A percentile compares a stretch with the other conserved stretches of the same genome.
phyloP scores from a whole-genome alignment of 2,888 invertebrate species.

The Caradrina kadenii region DNA sequence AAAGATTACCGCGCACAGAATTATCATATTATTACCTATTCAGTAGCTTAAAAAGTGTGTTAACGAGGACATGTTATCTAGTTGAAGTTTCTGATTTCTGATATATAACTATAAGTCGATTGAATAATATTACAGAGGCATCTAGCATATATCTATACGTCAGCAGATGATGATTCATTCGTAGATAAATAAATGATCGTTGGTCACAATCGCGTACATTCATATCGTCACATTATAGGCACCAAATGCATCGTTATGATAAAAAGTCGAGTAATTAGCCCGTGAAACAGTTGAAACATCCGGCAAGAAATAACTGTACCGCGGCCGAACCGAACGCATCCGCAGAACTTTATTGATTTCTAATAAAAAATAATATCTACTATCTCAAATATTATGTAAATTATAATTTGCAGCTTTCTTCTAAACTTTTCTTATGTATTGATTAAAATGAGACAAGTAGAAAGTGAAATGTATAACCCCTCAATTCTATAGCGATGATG shows the following conservation, averaged over 20 bases:
- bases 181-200: slow-evolving; percentile 7
- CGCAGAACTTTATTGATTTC: slow-evolving; percentile 53
- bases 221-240: slow-evolving; percentile 33
- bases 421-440: slow-evolving; percentile 44
- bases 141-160: background rate
- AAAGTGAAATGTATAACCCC: slow-evolving; percentile 54
- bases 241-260: slow-evolving; percentile 55
- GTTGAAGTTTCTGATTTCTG: background rate
- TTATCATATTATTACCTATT: background rate
- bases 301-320: slow-evolving; percentile 64
- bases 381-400: slow-evolving; percentile 26
- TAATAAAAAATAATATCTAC: slow-evolving; percentile 34
- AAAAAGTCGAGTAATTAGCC: slow-evolving; percentile 65
- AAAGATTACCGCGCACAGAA: background rate
- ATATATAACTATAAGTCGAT: slow-evolving; percentile 1
- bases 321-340: slow-evolving; percentile 43
- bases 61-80: background rate
- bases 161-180: slow-evolving; percentile 6
- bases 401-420: slow-evolving; percentile 50
- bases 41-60: background rate
- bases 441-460: slow-evolving; percentile 44
- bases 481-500: slow-evolving; percentile 52
- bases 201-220: slow-evolving; percentile 18
- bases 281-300: slow-evolving; percentile 70
- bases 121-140: slow-evolving; percentile 10